phyloP scores from a whole-genome alignment of 2,888 invertebrate genomes.

The Coelinius sp. region DNA sequence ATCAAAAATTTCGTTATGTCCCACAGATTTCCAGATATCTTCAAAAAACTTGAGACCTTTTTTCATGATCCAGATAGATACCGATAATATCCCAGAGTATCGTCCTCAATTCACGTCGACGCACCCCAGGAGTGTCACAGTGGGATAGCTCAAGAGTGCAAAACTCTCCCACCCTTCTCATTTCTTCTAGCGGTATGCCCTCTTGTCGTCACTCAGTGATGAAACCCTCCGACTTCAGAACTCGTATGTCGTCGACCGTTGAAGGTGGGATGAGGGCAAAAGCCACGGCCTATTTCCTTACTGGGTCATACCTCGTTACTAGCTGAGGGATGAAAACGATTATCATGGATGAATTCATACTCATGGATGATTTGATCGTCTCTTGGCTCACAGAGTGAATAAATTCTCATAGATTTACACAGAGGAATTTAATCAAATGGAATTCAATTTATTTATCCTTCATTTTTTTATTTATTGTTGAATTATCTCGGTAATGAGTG shows the following conservation, averaged over 20 bases:
- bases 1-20: too few species aligned
- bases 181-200: not conserved
- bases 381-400: not conserved
- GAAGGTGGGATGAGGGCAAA: slow-evolving; percentile 8
- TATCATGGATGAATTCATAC: slow-evolving; percentile 2
- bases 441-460: too few species aligned
- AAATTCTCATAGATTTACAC: not conserved
- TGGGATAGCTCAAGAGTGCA: slow-evolving; percentile 10
- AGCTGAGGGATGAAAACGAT: not conserved
- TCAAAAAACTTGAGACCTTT: too few species aligned
- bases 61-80: not conserved
- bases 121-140: not conserved
- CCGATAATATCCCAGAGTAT: not conserved
- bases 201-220: slow-evolving; percentile 2
- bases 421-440: not conserved
- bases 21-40: too few species aligned
- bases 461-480: too few species aligned
- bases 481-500: too few species aligned
- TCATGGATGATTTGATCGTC: not conserved
- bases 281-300: slow-evolving; percentile 21
- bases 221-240: not conserved
- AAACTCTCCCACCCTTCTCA: not conserved
- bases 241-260: not conserved
- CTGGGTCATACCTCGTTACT: slow-evolving; percentile 14
- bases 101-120: slow-evolving; percentile 16